Evolutionary conservation across 2,113 vertebrate species (phyloP).

Genomic region (Osmerus mordax): DNA sequence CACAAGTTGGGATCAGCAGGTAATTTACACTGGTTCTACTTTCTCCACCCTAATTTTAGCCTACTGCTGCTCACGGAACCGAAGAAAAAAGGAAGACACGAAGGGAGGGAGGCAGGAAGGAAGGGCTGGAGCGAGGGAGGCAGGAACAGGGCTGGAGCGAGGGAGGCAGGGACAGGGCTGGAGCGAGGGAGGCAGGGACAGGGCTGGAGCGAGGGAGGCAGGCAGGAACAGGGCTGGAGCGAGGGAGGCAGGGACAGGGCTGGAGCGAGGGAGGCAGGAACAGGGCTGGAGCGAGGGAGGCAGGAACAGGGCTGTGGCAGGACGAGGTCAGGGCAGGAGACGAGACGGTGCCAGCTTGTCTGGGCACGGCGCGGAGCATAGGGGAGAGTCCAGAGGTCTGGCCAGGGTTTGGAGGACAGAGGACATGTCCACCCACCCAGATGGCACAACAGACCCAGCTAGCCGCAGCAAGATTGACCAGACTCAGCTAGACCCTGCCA

Average conservation of each 20-base stretch:
- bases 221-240: too few species aligned
- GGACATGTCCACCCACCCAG: constrained; percentile 45
- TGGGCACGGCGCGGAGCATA: constrained; percentile 23
- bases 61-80: constrained; percentile 11
- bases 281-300: neutral
- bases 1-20: neutral
- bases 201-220: too few species aligned
- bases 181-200: constrained; percentile 10
- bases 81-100: neutral
- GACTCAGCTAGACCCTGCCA: constrained; percentile 38
- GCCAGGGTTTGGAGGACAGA: constrained; percentile 35
- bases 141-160: constrained; percentile 42
- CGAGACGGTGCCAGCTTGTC: constrained; percentile 8
- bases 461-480: constrained; percentile 46
- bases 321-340: constrained; percentile 50
- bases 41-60: constrained; percentile 43
- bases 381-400: constrained; percentile 37
- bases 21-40: constrained; percentile 20
- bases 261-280: constrained; percentile 22
- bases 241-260: too few species aligned
- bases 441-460: constrained; percentile 44
- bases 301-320: constrained; percentile 43
- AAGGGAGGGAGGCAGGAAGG: constrained; percentile 26
- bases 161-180: constrained; percentile 36
- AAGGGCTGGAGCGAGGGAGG: neutral